Conservation (phyloP, 2,888 invertebrate genomes). For the Matsumyia berberina region DNA sequence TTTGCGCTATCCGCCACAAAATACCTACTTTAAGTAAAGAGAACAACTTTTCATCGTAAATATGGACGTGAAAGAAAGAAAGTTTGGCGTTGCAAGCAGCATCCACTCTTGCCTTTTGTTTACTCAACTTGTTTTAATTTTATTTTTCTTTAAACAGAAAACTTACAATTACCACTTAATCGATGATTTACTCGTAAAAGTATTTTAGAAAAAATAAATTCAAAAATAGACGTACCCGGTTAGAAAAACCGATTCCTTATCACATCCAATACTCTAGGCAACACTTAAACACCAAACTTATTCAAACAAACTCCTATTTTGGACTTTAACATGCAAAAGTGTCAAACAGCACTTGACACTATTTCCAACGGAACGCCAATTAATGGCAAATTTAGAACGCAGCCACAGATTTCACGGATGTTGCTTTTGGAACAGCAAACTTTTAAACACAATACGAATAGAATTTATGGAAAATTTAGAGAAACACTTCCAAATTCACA, state of each 20-base stretch:
- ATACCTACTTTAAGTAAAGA: neutral
- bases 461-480: neutral
- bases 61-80: slow-evolving; percentile 32
- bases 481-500: slow-evolving; percentile 5
- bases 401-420: neutral
- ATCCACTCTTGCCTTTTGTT: slow-evolving; percentile 8
- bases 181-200: neutral
- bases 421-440: neutral
- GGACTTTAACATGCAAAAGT: slow-evolving; percentile 13
- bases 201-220: neutral
- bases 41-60: slow-evolving; percentile 36
- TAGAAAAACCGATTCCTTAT: slow-evolving; percentile 38
- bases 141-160: neutral
- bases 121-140: neutral
- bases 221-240: slow-evolving; percentile 29
- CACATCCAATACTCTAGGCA: neutral
- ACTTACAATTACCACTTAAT: neutral
- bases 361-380: slow-evolving; percentile 27
- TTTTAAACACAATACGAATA: neutral
- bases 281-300: slow-evolving; percentile 9
- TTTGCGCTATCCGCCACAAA: slow-evolving; percentile 6
- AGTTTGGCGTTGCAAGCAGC: slow-evolving; percentile 27
- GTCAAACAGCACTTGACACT: slow-evolving; percentile 43
- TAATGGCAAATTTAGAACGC: slow-evolving; percentile 20
- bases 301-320: slow-evolving; percentile 6